Evolutionary conservation across 1,140 invertebrate genomes (phyloP).

Genomic region (Copidosoma floridanum): DNA sequence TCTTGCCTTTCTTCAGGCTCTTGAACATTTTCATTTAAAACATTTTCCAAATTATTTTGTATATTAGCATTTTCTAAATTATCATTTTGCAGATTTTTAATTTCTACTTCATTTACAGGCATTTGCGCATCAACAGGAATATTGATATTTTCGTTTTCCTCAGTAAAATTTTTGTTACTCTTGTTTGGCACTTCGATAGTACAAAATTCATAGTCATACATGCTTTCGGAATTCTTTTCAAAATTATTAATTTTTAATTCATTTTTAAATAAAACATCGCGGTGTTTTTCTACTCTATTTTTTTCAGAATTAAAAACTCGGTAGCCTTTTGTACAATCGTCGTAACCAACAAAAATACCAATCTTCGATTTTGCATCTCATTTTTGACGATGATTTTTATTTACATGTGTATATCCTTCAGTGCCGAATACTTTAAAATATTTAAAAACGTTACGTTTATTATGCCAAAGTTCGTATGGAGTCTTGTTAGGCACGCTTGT

Average conservation of each 20-base stretch:
- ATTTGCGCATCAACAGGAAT: too few species aligned
- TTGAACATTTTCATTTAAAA: neutral
- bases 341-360: too few species aligned
- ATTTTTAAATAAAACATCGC: conserved; percentile 1
- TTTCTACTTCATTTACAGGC: too few species aligned
- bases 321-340: too few species aligned
- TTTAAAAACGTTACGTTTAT: conserved; percentile 29
- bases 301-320: neutral
- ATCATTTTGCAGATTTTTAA: too few species aligned
- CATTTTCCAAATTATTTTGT: too few species aligned
- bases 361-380: too few species aligned
- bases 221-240: neutral
- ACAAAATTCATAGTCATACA: neutral
- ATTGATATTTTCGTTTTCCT: too few species aligned
- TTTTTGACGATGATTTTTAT: too few species aligned
- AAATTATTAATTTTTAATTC: neutral
- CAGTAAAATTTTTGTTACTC: neutral
- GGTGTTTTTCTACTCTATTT: neutral
- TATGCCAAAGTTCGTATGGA: conserved; percentile 36
- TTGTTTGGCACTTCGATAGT: neutral
- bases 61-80: too few species aligned
- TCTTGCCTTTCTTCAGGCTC: neutral
- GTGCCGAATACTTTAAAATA: conserved; percentile 35
- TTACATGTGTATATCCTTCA: conserved; percentile 24
- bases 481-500: conserved; percentile 23